These are phyloP conservation scores for Sakesphorus luctuosus DNA, from an alignment of 2,113 vertebrate genomes.

Conservation along the genomic window DNA sequence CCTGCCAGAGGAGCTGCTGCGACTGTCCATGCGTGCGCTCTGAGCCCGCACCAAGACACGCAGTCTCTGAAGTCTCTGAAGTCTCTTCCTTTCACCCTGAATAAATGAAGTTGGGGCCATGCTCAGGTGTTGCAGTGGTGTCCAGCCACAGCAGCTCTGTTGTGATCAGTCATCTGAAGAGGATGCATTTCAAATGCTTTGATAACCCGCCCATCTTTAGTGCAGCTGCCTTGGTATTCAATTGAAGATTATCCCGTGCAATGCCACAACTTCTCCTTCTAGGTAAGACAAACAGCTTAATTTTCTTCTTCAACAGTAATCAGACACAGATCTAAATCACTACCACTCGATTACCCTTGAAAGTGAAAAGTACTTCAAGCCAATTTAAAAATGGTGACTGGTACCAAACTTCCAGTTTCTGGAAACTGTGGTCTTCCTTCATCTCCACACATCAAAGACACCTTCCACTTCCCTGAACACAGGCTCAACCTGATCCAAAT, in stretches of 20 bases:
- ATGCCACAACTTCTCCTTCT: not conserved
- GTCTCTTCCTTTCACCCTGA: not conserved
- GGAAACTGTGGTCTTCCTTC: not conserved
- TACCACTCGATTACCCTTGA: not conserved
- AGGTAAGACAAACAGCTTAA: not conserved
- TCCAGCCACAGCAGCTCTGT: not conserved
- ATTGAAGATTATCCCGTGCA: not conserved
- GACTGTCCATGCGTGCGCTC: not conserved
- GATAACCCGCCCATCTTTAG: not conserved
- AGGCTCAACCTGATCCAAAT: not conserved
- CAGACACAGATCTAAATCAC: not conserved
- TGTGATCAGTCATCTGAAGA: not conserved
- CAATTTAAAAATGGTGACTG: not conserved
- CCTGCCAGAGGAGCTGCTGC: slow-evolving; percentile 43
- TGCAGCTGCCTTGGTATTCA: not conserved
- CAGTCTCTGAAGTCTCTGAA: not conserved
- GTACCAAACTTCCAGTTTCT: not conserved
- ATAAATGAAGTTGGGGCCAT: not conserved
- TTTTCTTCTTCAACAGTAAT: not conserved
- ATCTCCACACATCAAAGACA: not conserved
- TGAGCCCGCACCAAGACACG: not conserved
- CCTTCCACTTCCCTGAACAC: not conserved
- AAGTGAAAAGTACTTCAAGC: not conserved
- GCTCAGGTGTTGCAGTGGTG: not conserved
- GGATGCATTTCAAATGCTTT: not conserved